A percentile compares a stretch with the other conserved stretches of the same genome.
Evolutionary conservation across 2,113 vertebrate species (phyloP).

Genomic region (Amphiprion percula): DNA sequence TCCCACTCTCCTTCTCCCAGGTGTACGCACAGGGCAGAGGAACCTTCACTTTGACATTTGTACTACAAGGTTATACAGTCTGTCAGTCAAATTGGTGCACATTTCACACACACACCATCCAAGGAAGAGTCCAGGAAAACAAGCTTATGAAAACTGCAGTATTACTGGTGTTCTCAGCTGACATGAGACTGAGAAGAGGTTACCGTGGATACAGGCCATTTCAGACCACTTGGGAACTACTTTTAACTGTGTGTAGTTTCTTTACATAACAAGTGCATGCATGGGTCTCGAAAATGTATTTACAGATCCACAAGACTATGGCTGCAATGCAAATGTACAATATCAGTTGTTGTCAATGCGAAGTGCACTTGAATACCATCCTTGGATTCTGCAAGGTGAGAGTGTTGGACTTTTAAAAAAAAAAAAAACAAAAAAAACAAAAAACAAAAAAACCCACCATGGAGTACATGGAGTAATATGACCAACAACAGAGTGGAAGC

Average conservation of each 20-base stretch:
- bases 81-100: constrained; percentile 44
- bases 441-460: no score
- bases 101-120: constrained; percentile 13
- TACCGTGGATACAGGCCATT: background rate
- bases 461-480: no score
- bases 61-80: constrained; percentile 36
- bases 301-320: background rate
- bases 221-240: background rate
- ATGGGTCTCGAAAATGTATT: background rate
- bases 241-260: background rate
- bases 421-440: no score
- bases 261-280: background rate
- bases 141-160: constrained; percentile 43
- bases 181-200: constrained; percentile 8
- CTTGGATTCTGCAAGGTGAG: background rate
- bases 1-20: constrained; percentile 22
- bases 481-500: background rate
- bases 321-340: background rate
- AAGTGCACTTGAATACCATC: background rate
- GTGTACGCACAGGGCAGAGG: constrained; percentile 37
- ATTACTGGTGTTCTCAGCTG: constrained; percentile 9
- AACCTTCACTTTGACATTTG: constrained; percentile 54
- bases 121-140: constrained; percentile 15
- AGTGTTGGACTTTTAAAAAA: background rate
- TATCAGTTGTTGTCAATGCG: background rate